These are phyloP conservation scores for Coccyzus lansbergi DNA, from an alignment of 2,797 vertebrate species.

Conservation along the genomic window DNA sequence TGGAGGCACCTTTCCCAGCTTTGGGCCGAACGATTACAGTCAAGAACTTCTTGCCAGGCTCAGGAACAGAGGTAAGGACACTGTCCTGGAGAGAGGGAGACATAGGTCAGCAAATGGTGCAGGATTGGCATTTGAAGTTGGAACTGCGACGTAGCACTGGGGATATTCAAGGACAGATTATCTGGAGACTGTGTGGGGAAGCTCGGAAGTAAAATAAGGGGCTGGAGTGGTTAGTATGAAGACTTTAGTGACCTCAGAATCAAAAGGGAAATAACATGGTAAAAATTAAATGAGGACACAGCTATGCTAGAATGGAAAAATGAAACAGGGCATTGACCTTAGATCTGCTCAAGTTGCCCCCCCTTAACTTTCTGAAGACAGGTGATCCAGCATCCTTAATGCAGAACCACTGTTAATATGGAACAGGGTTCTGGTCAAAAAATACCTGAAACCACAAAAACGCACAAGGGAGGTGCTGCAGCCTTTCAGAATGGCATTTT, in stretches of 20 bases:
- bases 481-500: background rate
- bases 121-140: background rate
- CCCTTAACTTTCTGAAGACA: background rate
- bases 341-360: background rate
- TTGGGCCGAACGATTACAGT: slow-evolving; percentile 92
- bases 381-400: background rate
- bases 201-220: background rate
- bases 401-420: background rate
- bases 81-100: background rate
- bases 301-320: background rate
- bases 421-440: background rate
- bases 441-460: background rate
- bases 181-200: background rate
- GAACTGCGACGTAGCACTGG: background rate
- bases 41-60: slow-evolving; percentile 97
- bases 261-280: background rate
- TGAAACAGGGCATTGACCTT: background rate
- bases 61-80: slow-evolving; percentile 92
- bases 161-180: background rate
- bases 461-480: background rate
- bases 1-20: slow-evolving; percentile 98
- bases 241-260: background rate
- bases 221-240: background rate
- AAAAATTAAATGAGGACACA: background rate
- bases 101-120: background rate